Base-by-base conservation (phyloP, 2,888 invertebrate species). In the Tupiocoris notatus region DNA sequence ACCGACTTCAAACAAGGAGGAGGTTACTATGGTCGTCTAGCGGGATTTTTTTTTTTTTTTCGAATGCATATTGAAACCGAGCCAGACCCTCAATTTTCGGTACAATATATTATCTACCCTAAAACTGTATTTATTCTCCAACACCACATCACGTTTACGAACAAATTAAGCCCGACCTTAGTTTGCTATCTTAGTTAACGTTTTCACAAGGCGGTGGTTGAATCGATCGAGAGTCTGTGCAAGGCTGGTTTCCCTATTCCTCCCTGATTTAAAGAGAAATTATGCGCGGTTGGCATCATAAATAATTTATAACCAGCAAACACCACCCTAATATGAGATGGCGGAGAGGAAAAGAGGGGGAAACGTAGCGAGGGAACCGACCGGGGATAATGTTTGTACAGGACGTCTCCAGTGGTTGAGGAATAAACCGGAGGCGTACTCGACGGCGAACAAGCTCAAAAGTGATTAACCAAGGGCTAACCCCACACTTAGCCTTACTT, bases 271-370 rank as follows among this genome's bases (percentile, higher is more conserved):
- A 65, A 25, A 17, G 65, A 65, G 65, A 25, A 65, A 65, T 65
- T 65, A 65, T 65, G 65, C 65, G 65, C 25, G 39, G 65, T 24
- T 65, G 39, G 65, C 17, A 24, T 65, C 65, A 65, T 65, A 65
- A 25, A 65, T 65, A 65, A 65, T 65, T 65, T 65, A 65, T 65
- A 18, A 39, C 16, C n/a, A 24, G 17, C 16, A 65, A 65, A 3
- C 22, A 18, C 39, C 3, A 2, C 12, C 39, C 39, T 17, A n/a
- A 22, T n/a, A n/a, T n/a, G 23, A 63, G 22, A 24, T 1, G 22
- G 7, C n/a, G 2, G 17, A 65, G 25, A 39, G 65, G 25, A 25
- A 39, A 39, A 12, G 61, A 6, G 18, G 61, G 61, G 21, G n/a
- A 12, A 20, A 12, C 18, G 18, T 12, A 7, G 61, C 17, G 21